A percentile compares a stretch with the other conserved stretches of the same genome.
These are phyloP conservation scores for Drosophila nr. perissopoda DNA, from an alignment of 2,888 invertebrate genomes.

Conservation along the genomic window DNA sequence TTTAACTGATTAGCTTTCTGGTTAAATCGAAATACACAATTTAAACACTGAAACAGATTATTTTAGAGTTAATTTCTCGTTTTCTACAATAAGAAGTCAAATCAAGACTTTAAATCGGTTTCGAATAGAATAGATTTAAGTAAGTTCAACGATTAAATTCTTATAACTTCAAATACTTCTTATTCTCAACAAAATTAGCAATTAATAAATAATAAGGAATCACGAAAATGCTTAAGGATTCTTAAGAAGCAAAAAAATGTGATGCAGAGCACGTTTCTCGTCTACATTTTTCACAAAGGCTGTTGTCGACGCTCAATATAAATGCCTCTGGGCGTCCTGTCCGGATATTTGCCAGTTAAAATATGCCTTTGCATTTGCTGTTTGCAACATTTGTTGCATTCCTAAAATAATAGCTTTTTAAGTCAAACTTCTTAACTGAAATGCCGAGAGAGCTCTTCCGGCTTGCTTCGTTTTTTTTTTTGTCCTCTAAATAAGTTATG, in stretches of 20 bases:
- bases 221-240: background rate
- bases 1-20: background rate
- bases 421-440: background rate
- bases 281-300: too few species aligned
- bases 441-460: background rate
- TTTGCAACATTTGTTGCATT: conserved; percentile 4
- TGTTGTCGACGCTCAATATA: background rate
- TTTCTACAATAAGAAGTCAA: too few species aligned
- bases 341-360: background rate
- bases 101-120: too few species aligned
- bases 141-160: background rate
- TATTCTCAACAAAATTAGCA: background rate
- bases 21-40: too few species aligned
- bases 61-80: too few species aligned
- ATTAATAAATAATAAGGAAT: background rate
- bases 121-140: too few species aligned
- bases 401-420: background rate
- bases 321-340: background rate
- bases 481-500: background rate
- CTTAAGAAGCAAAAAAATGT: background rate
- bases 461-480: background rate
- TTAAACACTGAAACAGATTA: too few species aligned
- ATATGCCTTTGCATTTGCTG: background rate
- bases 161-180: background rate
- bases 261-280: background rate